These are phyloP conservation scores for Myotis yumanensis DNA, from an alignment of 2,113 vertebrate genomes.

Conservation along the genomic window DNA sequence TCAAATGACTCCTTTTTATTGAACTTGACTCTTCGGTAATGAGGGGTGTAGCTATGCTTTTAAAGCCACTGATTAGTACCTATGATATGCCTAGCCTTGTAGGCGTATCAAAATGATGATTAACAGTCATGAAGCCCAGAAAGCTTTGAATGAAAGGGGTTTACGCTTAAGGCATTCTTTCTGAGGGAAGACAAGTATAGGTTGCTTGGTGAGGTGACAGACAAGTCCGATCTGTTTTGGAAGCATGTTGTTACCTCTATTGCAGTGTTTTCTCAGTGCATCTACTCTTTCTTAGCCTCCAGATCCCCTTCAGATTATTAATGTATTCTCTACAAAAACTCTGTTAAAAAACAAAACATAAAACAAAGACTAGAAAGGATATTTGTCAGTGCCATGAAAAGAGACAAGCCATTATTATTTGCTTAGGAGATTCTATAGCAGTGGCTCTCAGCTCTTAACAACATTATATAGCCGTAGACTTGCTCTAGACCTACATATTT, in stretches of 20 bases:
- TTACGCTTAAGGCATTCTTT: constrained; percentile 54
- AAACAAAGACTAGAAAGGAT: neutral
- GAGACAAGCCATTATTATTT: neutral
- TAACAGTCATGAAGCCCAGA: neutral
- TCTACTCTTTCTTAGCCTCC: neutral
- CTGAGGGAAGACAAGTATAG: neutral
- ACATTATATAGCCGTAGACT: neutral
- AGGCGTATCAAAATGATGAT: constrained; percentile 51
- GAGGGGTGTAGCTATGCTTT: constrained; percentile 51
- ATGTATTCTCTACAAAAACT: neutral
- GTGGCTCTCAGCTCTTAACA: constrained; percentile 29
- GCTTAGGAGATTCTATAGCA: constrained; percentile 30
- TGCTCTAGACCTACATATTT: neutral
- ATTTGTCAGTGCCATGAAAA: neutral
- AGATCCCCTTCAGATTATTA: neutral
- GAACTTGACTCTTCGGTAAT: constrained; percentile 65
- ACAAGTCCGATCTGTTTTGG: neutral
- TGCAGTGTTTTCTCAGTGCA: neutral
- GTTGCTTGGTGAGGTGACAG: neutral
- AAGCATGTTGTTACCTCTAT: neutral
- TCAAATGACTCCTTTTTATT: constrained; percentile 56
- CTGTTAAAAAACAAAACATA: constrained; percentile 24
- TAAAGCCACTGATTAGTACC: constrained; percentile 67
- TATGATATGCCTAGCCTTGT: constrained; percentile 52
- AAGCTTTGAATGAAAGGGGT: constrained; percentile 46